Conservation (phyloP, 1,140 invertebrate species). For the Caenorhabditis inopinata region DNA sequence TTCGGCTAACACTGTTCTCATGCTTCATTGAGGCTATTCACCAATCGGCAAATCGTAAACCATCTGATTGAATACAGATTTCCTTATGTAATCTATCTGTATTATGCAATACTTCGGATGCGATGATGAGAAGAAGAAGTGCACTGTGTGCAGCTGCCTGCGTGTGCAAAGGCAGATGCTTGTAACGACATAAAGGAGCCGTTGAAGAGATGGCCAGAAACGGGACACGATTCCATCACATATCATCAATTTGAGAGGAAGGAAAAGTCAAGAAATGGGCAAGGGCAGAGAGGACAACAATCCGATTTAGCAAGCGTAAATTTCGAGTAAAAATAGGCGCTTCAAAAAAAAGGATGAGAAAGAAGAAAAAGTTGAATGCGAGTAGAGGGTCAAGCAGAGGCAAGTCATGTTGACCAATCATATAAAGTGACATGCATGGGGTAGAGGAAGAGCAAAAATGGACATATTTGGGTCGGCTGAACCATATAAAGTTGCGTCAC, state of each 20-base stretch:
- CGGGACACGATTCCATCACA: constrained; percentile 17
- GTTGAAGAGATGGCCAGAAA: background rate
- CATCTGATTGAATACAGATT: constrained; percentile 24
- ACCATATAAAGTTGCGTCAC: constrained; percentile 22
- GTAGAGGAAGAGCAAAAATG: background rate
- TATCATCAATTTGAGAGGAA: constrained; percentile 25
- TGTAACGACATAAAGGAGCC: constrained; percentile 28
- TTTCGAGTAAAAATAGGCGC: background rate
- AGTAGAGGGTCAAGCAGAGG: background rate
- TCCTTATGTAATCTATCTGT: constrained; percentile 23
- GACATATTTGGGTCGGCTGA: background rate
- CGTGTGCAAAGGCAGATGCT: background rate
- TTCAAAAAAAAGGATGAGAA: background rate
- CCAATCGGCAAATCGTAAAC: constrained; percentile 8
- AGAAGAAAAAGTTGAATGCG: background rate
- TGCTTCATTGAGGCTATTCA: background rate
- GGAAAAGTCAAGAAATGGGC: constrained; percentile 11
- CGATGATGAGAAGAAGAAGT: background rate
- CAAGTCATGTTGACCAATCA: constrained; percentile 10
- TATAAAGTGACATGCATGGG: background rate
- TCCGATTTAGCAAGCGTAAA: background rate
- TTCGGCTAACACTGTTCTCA: too few species aligned
- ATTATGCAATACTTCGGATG: constrained; percentile 23
- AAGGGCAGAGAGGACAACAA: background rate
- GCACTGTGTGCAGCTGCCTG: constrained; percentile 8